Base-by-base conservation (phyloP, 2,888 invertebrate species). In the Capitulum mitella region DNA sequence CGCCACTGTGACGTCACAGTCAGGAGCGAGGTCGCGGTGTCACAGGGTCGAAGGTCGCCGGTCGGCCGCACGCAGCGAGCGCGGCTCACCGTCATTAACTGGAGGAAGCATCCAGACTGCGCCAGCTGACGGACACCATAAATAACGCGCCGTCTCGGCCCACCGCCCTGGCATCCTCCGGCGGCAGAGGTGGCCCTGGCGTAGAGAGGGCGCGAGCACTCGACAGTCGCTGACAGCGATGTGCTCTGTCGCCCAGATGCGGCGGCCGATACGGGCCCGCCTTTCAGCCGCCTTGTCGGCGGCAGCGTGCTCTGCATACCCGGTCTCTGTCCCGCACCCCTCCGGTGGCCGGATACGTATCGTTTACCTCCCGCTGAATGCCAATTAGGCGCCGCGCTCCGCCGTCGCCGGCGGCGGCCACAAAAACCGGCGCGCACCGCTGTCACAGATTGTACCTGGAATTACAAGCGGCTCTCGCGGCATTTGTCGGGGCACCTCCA, bases 151-250 rank as follows among this genome's bases (percentile, higher is more conserved):
- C 16, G 26, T 22, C 12, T 8, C 51, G 19, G 51, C 10, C 51
- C 19, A 22, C 19, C 51, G 51, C 51, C 3, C 51, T 16, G 51
- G 51, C 51, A 29, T 6, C n/a, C 58, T 70, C 37, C 70, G 70
- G 37, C 5, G 16, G 22, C 37, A 26, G 70, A 37, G 70, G 70
- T 32, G 58, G 70, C 16, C 64, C 22, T 26, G 22, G 8, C 3
- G 34, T 3, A 37, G 26, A 70, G 34, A 12, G 2, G 5, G 10
- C 61, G 70, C 37, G 22, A 19, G 37, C 37, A 22, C 34, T 5
- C 22, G 70, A 70, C 70, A 32, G 37, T 37, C 37, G 70, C 70
- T 70, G 70, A 70, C 70, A 70, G 54, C 54, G 54, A 32, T 61
- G 61, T 32, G 10, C 3, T 10, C 10, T 37, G 34, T n/a, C 70